These are phyloP conservation scores for Panonychus citri DNA, from an alignment of 1,140 invertebrate genomes.

Conservation along the genomic window DNA sequence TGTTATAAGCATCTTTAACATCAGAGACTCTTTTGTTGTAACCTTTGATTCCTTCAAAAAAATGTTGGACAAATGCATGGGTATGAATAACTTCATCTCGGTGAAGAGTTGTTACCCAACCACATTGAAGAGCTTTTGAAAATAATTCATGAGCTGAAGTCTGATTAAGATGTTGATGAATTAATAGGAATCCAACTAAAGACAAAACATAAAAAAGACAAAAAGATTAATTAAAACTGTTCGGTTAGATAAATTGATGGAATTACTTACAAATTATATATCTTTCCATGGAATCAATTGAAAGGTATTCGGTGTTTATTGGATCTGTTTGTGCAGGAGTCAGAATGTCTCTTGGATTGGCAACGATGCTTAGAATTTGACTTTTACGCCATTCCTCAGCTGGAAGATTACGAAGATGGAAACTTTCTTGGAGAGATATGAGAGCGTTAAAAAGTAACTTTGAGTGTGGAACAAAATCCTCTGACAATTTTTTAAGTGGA, in stretches of 20 bases:
- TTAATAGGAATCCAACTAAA: slow-evolving; percentile 62
- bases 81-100: slow-evolving; percentile 91
- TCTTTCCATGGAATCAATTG: slow-evolving; percentile 75
- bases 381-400: slow-evolving; percentile 76
- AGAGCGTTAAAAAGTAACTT: slow-evolving; percentile 62
- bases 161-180: slow-evolving; percentile 55
- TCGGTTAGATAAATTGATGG: background rate
- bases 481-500: slow-evolving; percentile 79
- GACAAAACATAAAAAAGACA: slow-evolving; percentile 9
- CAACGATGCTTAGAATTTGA: slow-evolving; percentile 77
- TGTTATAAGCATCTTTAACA: slow-evolving; percentile 77
- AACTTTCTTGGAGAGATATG: slow-evolving; percentile 62
- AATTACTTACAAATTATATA: slow-evolving; percentile 64
- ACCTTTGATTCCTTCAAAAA: slow-evolving; percentile 87
- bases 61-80: slow-evolving; percentile 72
- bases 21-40: slow-evolving; percentile 74
- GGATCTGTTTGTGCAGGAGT: slow-evolving; percentile 84
- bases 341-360: slow-evolving; percentile 66
- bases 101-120: slow-evolving; percentile 82
- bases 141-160: slow-evolving; percentile 58
- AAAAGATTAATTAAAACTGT: background rate
- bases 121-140: slow-evolving; percentile 65
- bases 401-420: slow-evolving; percentile 62
- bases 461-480: slow-evolving; percentile 87
- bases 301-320: slow-evolving; percentile 63